A percentile compares a stretch with the other conserved stretches of the same genome.
phyloP scores from a whole-genome alignment of 2,888 invertebrate species.

The Limnephilus lunatus region DNA sequence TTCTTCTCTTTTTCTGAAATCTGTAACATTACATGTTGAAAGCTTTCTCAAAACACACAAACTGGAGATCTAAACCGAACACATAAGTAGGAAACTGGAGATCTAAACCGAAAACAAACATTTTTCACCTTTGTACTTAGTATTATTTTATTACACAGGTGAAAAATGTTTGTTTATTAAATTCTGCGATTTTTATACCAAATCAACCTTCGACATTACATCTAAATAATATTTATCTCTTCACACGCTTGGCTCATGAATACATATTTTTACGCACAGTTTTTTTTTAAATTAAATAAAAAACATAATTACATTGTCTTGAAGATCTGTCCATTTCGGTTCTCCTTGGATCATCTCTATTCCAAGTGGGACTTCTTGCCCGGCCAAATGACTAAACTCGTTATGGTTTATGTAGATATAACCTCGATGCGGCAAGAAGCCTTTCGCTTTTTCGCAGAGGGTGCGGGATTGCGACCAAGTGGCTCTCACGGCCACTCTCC shows the following conservation, averaged over 20 bases:
- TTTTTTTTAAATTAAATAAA: not conserved
- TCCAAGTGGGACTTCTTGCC: slow-evolving; percentile 71
- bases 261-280: not conserved
- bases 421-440: slow-evolving; percentile 72
- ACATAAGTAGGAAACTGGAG: no score
- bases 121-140: no score
- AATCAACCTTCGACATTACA: no score
- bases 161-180: no score
- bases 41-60: not conserved
- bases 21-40: slow-evolving; percentile 68
- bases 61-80: not conserved
- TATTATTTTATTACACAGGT: no score
- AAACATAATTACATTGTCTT: not conserved
- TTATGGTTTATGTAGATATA: slow-evolving; percentile 74
- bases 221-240: no score
- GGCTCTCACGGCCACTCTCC: slow-evolving; percentile 71
- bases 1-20: slow-evolving; percentile 70
- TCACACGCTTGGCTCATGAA: not conserved
- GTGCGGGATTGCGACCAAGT: slow-evolving; percentile 73
- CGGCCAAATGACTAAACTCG: slow-evolving; percentile 64
- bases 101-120: no score
- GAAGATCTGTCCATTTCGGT: slow-evolving; percentile 67
- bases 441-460: slow-evolving; percentile 70
- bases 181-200: no score
- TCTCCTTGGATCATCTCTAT: slow-evolving; percentile 69